A percentile compares a stretch with the other conserved stretches of the same genome.
Evolutionary conservation across 2,113 vertebrate genomes (phyloP).

Genomic region (Chlorocebus sabaeus): DNA sequence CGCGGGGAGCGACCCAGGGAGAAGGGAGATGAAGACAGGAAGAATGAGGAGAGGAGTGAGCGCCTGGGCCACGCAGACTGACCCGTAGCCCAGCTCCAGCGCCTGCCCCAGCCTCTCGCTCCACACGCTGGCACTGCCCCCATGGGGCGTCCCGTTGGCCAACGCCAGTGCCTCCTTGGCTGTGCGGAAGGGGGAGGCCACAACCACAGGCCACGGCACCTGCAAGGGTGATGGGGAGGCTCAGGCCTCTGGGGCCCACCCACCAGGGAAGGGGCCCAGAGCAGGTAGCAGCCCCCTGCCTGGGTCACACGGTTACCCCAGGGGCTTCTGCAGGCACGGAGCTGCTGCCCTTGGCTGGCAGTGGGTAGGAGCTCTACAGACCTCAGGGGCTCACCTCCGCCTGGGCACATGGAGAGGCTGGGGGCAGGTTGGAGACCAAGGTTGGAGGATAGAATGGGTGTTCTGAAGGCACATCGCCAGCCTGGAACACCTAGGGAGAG

Average conservation of each 20-base stretch:
- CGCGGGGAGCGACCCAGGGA: too few relatives aligned
- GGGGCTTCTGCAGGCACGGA: rapidly evolving
- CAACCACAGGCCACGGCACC: constrained; percentile 78
- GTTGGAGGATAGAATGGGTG: constrained; percentile 87
- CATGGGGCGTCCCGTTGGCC: constrained; percentile 87
- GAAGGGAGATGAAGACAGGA: rapidly evolving
- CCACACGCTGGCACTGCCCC: constrained; percentile 90
- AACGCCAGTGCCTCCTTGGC: constrained; percentile 86
- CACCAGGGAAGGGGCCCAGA: rapidly evolving
- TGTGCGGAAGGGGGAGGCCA: constrained; percentile 85
- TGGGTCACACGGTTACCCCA: rapidly evolving
- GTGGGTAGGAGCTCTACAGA: rapidly evolving
- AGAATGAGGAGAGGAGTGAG: not conserved
- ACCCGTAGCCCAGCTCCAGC: constrained; percentile 90
- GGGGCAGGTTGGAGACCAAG: constrained; percentile 85
- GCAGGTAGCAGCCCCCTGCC: not conserved
- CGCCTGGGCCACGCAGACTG: not conserved
- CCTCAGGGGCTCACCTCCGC: constrained; percentile 69
- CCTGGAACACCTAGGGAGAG: constrained; percentile 86
- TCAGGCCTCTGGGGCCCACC: rapidly evolving
- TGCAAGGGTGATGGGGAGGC: not conserved
- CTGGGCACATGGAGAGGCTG: constrained; percentile 84
- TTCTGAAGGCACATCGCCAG: constrained; percentile 69
- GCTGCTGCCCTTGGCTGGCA: not conserved
- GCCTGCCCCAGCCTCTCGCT: constrained; percentile 90